Evolutionary conservation across 2,888 invertebrate genomes (phyloP).

Genomic region (Eulithis prunata): DNA sequence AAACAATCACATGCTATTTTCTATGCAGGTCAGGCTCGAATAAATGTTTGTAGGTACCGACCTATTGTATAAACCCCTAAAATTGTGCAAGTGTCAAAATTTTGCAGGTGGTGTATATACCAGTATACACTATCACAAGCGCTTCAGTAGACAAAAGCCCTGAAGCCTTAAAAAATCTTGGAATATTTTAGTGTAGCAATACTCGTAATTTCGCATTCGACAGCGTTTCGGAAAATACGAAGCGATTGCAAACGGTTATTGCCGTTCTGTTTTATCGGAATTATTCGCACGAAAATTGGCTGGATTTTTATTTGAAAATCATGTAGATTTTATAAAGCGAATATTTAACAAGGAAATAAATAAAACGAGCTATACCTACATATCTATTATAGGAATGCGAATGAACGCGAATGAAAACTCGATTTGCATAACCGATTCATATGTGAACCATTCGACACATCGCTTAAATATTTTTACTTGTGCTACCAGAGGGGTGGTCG

Average conservation of each 20-base stretch:
- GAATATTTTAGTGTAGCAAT: constrained; percentile 37
- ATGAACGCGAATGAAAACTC: too few relatives aligned
- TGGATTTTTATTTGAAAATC: constrained; percentile 24
- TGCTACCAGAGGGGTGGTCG: too few relatives aligned
- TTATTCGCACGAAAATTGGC: constrained; percentile 30
- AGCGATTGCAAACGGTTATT: constrained; percentile 34
- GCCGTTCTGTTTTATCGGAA: constrained; percentile 32
- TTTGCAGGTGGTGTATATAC: too few relatives aligned
- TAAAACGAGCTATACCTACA: not conserved
- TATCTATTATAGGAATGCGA: too few relatives aligned
- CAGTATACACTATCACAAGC: not conserved
- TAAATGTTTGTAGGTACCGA: too few relatives aligned
- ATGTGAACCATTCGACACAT: too few relatives aligned
- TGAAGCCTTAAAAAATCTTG: constrained; percentile 40
- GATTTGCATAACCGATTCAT: too few relatives aligned
- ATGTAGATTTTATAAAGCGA: constrained; percentile 21
- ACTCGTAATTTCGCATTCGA: constrained; percentile 38
- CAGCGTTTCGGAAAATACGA: constrained; percentile 35
- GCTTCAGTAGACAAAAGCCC: not conserved
- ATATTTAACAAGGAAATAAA: constrained; percentile 12
- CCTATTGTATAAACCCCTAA: too few relatives aligned
- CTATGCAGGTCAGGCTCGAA: too few relatives aligned
- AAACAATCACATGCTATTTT: too few relatives aligned
- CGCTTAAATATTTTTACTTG: too few relatives aligned
- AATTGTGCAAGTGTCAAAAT: too few relatives aligned